phyloP scores from a whole-genome alignment of 2,888 invertebrate species.

The Sipunculus nudus region DNA sequence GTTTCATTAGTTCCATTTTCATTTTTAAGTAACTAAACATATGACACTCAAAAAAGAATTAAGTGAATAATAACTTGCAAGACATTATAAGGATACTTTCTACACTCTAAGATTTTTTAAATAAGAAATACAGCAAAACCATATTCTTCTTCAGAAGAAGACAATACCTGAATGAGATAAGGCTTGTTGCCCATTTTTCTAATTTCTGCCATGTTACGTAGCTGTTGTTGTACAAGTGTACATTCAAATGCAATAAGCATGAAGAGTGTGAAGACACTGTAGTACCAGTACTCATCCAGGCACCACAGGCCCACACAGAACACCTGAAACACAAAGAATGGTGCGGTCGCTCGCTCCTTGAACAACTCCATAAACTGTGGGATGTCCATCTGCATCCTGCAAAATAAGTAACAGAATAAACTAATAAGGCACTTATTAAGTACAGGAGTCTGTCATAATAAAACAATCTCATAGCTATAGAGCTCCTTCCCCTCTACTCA shows the following conservation, averaged over 20 bases:
- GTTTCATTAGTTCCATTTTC: too few relatives aligned
- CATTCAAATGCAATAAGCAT: constrained; percentile 98
- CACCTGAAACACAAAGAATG: constrained; percentile 99
- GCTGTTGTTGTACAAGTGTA: constrained; percentile 96
- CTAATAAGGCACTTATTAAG: background rate
- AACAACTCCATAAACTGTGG: constrained; percentile 97
- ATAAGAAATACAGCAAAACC: too few relatives aligned
- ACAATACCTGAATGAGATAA: constrained; percentile 78
- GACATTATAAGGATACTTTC: too few relatives aligned
- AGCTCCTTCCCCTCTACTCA: too few relatives aligned
- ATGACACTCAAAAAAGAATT: too few relatives aligned
- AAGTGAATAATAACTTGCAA: too few relatives aligned
- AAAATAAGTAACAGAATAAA: constrained; percentile 42
- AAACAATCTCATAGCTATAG: background rate
- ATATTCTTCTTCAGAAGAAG: too few relatives aligned
- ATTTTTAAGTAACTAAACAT: too few relatives aligned
- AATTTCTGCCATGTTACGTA: constrained; percentile 98
- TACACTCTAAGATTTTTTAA: too few relatives aligned
- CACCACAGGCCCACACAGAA: constrained; percentile 99
- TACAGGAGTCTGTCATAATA: background rate
- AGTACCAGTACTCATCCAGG: constrained; percentile 97
- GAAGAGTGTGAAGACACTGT: constrained; percentile 92
- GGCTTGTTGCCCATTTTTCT: constrained; percentile 99
- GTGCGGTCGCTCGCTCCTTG: constrained; percentile 96
- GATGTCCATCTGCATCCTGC: constrained; percentile 81